Evolutionary conservation across 2,888 invertebrate species (phyloP), one percentile per base, ranked within the genome.

Genomic region (Hedya salicella): DNA sequence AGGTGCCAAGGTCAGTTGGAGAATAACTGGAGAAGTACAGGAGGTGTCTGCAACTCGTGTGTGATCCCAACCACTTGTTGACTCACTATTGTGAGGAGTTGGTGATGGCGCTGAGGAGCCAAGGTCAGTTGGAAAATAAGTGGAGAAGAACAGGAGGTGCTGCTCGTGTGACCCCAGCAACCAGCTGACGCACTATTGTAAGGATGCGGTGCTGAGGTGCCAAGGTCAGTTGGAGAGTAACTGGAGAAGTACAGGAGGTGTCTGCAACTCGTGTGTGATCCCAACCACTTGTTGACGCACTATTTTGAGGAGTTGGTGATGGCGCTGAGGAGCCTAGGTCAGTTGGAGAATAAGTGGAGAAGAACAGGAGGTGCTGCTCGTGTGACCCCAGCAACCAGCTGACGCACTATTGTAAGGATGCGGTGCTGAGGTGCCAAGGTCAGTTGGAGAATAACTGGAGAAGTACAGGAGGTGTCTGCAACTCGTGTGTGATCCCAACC

Each of bases 241-340:
- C 36, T 36, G 2, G 36, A 70, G 2, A 70, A 68, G n/a, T 77
- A 71, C 21, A 76, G 70, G 60, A 62, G 69, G 25, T 77, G 81
- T 21, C 70, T 88, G 3, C 76, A 78, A 30, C 62, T 84, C 3
- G 66, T 88, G 0, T 74, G 80, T 0, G 83, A 87, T 19, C 77
- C 83, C 0, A 73, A 71, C 3, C 71, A 78, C 36, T 61, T 70
- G 11, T 66, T 75, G 63, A 61, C 44, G 13, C 73, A 62, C 54
- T 80, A 73, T 67, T 79, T 77, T 64, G 70, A 46, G 1, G 61
- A 59, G 30, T 61, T 83, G 32, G 11, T 21, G 11, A 13, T 13
- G 3, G 66, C 62, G 16, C 49, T 65, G 52, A 44, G 49, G 39
- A 49, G 25, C 3, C 16, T n/a, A 17, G 42, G 32, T 59, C 9